These are phyloP conservation scores for Puntigrus tetrazona DNA, from an alignment of 2,113 vertebrate genomes.

Conservation along the genomic window DNA sequence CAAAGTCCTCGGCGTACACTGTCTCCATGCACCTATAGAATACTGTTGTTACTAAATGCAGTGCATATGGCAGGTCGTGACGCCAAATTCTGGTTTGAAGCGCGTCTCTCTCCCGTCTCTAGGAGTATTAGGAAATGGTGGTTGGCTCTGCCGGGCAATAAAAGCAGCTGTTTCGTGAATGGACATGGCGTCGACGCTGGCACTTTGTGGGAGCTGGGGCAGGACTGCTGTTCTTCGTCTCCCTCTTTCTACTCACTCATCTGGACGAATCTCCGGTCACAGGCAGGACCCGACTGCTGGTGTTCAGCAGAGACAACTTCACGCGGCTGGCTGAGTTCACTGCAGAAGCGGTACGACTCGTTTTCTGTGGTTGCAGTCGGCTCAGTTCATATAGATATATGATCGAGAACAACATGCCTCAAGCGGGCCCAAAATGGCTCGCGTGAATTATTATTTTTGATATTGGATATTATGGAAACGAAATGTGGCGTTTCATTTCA, in stretches of 20 bases:
- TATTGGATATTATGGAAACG: background rate
- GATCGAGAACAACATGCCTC: background rate
- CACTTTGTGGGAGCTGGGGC: constrained; percentile 73
- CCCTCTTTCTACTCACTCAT: constrained; percentile 86
- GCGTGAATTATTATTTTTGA: background rate
- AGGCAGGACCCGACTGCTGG: constrained; percentile 83
- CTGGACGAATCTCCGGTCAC: constrained; percentile 91
- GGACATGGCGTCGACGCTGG: constrained; percentile 81
- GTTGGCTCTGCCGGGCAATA: constrained; percentile 85
- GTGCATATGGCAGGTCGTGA: background rate
- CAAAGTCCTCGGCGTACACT: background rate
- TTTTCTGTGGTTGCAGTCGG: background rate
- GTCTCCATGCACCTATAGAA: background rate
- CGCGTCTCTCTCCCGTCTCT: constrained; percentile 18
- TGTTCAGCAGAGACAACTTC: constrained; percentile 86
- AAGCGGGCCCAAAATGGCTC: background rate
- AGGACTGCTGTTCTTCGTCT: constrained; percentile 74
- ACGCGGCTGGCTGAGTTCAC: constrained; percentile 81
- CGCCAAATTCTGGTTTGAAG: background rate
- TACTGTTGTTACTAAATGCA: background rate
- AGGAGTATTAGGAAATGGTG: constrained; percentile 97
- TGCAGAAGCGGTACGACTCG: constrained; percentile 82
- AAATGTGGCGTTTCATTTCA: background rate
- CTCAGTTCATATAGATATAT: background rate
- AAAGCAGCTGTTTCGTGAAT: constrained; percentile 82